Percentiles rank a stretch among this genome's conserved stretches.
These are phyloP conservation scores for Acanthoscelides obtectus DNA, from an alignment of 2,888 invertebrate genomes.

Conservation along the genomic window DNA sequence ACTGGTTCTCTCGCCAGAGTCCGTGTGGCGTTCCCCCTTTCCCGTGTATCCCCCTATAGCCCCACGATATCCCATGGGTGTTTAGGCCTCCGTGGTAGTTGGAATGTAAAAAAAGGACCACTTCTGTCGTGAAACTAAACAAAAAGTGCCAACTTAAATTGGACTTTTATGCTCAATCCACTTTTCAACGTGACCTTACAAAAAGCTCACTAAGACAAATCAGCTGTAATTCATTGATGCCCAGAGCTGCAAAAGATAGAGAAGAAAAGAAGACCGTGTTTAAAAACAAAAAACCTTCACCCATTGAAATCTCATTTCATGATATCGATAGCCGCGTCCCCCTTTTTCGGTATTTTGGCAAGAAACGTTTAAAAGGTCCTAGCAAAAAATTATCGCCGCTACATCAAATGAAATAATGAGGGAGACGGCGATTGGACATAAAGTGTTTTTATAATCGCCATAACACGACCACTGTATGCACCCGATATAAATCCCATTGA, in stretches of 20 bases:
- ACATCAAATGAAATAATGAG: not conserved
- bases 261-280: not conserved
- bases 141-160: too few relatives aligned
- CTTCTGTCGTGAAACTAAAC: too few relatives aligned
- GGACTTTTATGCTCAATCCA: too few relatives aligned
- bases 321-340: not conserved
- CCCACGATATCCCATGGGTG: too few relatives aligned
- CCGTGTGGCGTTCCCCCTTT: too few relatives aligned
- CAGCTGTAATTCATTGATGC: not conserved
- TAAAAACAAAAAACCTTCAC: not conserved
- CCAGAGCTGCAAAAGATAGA: not conserved
- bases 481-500: not conserved
- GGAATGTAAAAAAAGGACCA: too few relatives aligned
- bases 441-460: not conserved
- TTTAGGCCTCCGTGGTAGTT: too few relatives aligned
- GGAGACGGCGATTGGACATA: not conserved
- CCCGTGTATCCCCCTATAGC: too few relatives aligned
- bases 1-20: too few relatives aligned
- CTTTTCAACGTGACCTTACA: too few relatives aligned
- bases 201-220: not conserved
- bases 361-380: not conserved
- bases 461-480: not conserved
- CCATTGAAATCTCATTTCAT: not conserved
- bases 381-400: not conserved
- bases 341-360: not conserved